Evolutionary conservation across 2,888 invertebrate species (phyloP), one percentile per base, ranked within the genome.

Genomic region (Pollenia angustigena): DNA sequence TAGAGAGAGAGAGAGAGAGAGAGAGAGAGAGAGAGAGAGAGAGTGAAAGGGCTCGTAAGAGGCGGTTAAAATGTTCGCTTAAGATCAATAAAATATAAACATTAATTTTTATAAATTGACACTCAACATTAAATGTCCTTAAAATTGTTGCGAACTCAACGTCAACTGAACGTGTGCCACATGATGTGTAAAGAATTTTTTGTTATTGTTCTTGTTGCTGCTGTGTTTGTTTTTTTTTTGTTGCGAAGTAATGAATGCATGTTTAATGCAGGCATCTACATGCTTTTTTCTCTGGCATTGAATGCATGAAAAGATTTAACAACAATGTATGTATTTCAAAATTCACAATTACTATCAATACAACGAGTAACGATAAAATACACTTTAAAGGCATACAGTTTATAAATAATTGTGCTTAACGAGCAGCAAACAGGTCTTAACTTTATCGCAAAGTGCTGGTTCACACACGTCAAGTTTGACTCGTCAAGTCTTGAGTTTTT

Each of bases 231-330:
- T 56, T 71, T n/a, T 16, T n/a, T 54, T 69, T 69, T 11, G 58
- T 42, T 48, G 42, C 52, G 80, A 52, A 62, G 80, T 71, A 80
- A 71, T 62, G 64, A 72, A 56, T 64, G 71, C 71, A 54, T 64
- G 54, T 64, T 62, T 54, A 80, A 72, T 72, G 64, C 80, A 46
- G 71, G 71, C 68, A 58, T 68, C 18, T 44, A 16, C 16, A 62
- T 18, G 58, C 9, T 56, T 14, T 11, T 18, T 56, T 1, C 23
- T 54, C 40, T 68, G 66, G 44, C 69, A 69, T 75, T 75, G 74
- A 69, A 60, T 75, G 82, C 82, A 69, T 82, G 75, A 82, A 32
- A 50, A 6, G 16, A 32, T 68, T 68, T 32, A 56, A 68, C 32
- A 60, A 81, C 23, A 32, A 52, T 23, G 74, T 40, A 42, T 62